Evolutionary conservation across 2,113 vertebrate species (phyloP).

Genomic region (Elephas maximus): DNA sequence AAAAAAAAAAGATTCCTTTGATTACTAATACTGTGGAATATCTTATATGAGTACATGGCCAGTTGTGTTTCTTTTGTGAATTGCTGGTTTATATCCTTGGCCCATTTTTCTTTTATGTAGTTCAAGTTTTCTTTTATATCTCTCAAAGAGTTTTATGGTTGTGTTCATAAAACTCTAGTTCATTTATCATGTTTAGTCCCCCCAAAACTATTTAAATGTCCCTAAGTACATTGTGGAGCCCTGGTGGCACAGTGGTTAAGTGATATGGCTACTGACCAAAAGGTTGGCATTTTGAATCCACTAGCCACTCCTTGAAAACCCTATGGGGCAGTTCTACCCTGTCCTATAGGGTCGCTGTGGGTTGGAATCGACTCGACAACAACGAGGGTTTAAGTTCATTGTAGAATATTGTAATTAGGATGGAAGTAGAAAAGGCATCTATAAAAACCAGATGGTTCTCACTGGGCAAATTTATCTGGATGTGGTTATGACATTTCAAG

Average conservation of each 20-base stretch:
- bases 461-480: constrained; percentile 7
- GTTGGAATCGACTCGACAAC: no score
- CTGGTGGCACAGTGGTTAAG: no score
- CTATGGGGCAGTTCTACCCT: no score
- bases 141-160: background rate
- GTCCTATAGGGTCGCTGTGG: no score
- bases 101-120: constrained; percentile 43
- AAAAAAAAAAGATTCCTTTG: background rate
- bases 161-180: background rate
- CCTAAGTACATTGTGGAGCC: background rate
- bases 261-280: no score
- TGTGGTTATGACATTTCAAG: background rate
- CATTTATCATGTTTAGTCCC: background rate
- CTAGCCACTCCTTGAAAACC: no score
- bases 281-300: no score
- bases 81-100: background rate
- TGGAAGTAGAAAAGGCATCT: background rate
- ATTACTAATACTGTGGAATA: background rate
- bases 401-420: background rate
- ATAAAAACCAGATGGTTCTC: background rate
- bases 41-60: background rate
- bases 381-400: background rate
- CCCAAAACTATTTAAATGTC: background rate
- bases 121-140: background rate
- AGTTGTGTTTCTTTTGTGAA: background rate